Evolutionary conservation across 2,113 vertebrate species (phyloP).

Genomic region (Triplophysa dalaica): DNA sequence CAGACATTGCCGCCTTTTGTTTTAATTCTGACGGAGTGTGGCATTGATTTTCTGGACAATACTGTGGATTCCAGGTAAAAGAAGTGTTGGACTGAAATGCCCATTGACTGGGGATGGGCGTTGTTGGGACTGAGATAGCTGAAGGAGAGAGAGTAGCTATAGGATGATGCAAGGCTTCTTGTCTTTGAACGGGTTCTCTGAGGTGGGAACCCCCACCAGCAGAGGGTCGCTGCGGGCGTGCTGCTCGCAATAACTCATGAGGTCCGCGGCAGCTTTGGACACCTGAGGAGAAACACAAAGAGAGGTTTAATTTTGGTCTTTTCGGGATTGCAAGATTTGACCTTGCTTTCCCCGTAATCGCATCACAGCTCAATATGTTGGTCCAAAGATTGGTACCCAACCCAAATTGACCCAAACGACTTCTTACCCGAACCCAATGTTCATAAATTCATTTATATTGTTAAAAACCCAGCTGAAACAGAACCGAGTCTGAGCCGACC

Average conservation of each 20-base stretch:
- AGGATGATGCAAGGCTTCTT: constrained; percentile 96
- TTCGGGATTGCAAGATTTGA: neutral
- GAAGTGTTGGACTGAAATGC: constrained; percentile 35
- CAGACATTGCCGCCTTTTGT: constrained; percentile 38
- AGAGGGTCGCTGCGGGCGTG: constrained; percentile 89
- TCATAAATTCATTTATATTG: too few relatives aligned
- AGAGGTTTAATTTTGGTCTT: neutral
- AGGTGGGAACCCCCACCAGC: constrained; percentile 92
- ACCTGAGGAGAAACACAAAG: constrained; percentile 70
- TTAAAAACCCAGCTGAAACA: too few relatives aligned
- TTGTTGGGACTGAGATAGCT: constrained; percentile 27
- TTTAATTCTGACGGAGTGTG: constrained; percentile 22
- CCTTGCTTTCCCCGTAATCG: neutral
- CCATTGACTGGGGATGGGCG: constrained; percentile 40
- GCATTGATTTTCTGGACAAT: constrained; percentile 28
- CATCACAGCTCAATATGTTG: neutral
- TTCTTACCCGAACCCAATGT: too few relatives aligned
- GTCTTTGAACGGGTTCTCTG: constrained; percentile 97
- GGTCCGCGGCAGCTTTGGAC: constrained; percentile 90
- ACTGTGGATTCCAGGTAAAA: constrained; percentile 39
- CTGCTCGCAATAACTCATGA: constrained; percentile 96
- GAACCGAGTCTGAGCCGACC: too few relatives aligned
- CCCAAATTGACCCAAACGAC: too few relatives aligned
- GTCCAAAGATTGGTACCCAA: too few relatives aligned
- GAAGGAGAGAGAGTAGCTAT: constrained; percentile 69